Base-by-base conservation (phyloP, 2,797 vertebrate genomes). In the Ptychadena robeensis region DNA sequence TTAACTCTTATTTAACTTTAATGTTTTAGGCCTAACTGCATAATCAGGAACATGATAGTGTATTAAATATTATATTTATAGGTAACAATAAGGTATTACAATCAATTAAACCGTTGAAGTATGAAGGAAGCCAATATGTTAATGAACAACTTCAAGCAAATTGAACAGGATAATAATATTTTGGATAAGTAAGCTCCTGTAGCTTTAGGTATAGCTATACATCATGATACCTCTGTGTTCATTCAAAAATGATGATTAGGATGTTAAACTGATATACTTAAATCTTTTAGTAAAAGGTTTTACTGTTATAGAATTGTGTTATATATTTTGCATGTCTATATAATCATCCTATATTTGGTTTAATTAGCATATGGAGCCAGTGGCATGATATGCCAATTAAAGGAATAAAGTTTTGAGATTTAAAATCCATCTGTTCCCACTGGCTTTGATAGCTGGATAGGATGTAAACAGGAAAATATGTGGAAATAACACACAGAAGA, bases 291-390 rank as follows among this genome's bases (percentile, higher is more conserved):
- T 10, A 38, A 7, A 53, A 22, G n/a, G 18, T 22, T 53, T 22
- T 53, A 53, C 15, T 8, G 4, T 53, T 53, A 89, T 68, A 68
- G 9, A 25, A 68, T 37, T 9, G 22, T n/a, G 31, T n/a, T 35
- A 32, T 67, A 67, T n/a, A 1, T 15, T 34, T n/a, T 67, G 32
- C 15, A 31, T 10, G 9, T 68, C 32, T n/a, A 10, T 35, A n/a
- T 68, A 35, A n/a, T 9, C 12, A 38, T 37, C 12, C 37, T 37
- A 25, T 25, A 12, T 38, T 37, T 38, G 35, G n/a, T 35, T 25
- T 12, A 27, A 69, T 69, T 40, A 38, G 35, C 35, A 69, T 40
- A 12, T 38, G n/a, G 34, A 68, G 34, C 22, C 34, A 37, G 27
- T 68, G 66, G 66, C 66, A 68, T 68, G 15, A 35, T 68, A 25